Evolutionary conservation across 2,888 invertebrate genomes (phyloP).

Genomic region (Diadegma fenestrale): DNA sequence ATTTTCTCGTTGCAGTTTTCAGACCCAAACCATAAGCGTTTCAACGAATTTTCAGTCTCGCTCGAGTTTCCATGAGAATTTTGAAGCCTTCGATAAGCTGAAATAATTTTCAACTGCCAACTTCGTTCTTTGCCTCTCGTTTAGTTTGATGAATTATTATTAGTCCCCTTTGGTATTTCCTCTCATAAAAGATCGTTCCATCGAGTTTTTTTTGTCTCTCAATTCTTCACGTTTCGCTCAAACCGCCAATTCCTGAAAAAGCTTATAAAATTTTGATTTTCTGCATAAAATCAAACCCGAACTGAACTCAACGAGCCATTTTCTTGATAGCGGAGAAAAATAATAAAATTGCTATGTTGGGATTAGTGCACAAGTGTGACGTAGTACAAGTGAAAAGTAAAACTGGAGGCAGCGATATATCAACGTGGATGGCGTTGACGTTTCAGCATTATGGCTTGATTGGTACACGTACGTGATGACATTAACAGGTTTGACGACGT

Average conservation of each 20-base stretch:
- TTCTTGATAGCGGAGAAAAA: background rate
- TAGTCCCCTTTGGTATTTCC: no score
- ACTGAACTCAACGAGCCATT: background rate
- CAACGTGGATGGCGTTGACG: constrained; percentile 20
- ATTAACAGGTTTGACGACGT: constrained; percentile 38
- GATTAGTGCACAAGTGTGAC: background rate
- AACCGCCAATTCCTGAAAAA: background rate
- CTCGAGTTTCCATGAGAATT: background rate
- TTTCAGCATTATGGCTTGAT: constrained; percentile 32
- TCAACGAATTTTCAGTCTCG: background rate
- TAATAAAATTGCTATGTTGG: background rate
- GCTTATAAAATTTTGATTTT: background rate
- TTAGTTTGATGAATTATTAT: no score
- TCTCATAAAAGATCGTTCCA: no score
- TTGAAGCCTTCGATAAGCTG: no score
- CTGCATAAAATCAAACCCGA: background rate
- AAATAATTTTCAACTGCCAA: no score
- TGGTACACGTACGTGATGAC: constrained; percentile 39
- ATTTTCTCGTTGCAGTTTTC: background rate
- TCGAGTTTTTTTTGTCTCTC: background rate
- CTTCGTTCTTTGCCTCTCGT: no score
- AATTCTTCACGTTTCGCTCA: background rate
- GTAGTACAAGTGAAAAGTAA: background rate
- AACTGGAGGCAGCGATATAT: background rate
- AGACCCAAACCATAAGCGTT: background rate